phyloP scores from a whole-genome alignment of 2,113 vertebrate genomes.

The Stictonetta naevosa region DNA sequence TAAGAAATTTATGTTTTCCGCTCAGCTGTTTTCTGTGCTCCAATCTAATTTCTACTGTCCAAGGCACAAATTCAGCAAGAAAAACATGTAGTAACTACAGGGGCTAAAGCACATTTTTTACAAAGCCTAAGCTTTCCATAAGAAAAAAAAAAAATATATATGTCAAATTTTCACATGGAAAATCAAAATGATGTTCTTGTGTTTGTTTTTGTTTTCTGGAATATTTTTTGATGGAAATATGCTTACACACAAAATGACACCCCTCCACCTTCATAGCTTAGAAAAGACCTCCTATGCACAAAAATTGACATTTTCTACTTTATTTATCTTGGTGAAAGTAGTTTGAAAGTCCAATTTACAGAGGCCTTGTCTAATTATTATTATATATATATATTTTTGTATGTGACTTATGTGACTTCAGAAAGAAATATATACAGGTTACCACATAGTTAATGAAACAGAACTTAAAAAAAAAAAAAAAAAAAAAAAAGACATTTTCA shows the following conservation, averaged over 20 bases:
- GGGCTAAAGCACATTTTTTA: background rate
- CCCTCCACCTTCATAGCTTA: fast-evolving
- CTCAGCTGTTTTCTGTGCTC: background rate
- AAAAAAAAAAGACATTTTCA: background rate
- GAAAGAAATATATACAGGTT: background rate
- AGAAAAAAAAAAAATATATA: background rate
- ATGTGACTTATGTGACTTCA: background rate
- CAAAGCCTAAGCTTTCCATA: background rate
- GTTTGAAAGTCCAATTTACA: background rate
- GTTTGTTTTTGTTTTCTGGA: background rate
- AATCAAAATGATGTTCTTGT: background rate
- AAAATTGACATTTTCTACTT: background rate
- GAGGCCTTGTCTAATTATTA: too few species aligned
- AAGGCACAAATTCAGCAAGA: background rate
- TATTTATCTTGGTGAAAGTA: background rate
- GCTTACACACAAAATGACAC: background rate
- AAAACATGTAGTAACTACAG: background rate
- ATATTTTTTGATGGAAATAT: background rate
- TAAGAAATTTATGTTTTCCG: background rate
- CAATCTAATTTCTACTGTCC: background rate
- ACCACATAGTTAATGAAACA: background rate
- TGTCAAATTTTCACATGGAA: background rate
- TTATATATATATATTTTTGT: too few species aligned
- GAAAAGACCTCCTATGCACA: background rate
- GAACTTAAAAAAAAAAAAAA: too few species aligned